phyloP scores from a whole-genome alignment of 2,113 vertebrate genomes.

The Halichoeres trimaculatus region DNA sequence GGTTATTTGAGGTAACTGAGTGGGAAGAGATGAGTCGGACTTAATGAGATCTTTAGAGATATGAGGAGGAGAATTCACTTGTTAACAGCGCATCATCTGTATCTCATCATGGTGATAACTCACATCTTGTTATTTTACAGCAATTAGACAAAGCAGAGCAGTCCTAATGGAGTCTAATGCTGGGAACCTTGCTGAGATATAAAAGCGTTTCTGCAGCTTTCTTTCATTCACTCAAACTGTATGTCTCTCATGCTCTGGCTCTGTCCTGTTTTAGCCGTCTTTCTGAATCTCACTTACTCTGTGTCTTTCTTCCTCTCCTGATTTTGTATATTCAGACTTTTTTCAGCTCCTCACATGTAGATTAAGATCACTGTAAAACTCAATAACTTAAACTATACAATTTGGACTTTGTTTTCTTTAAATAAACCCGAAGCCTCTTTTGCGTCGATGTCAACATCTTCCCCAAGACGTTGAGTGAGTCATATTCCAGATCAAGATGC shows the following conservation, averaged over 20 bases:
- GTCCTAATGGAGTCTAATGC: conserved; percentile 37
- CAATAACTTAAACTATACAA: neutral
- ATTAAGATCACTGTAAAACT: neutral
- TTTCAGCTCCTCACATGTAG: too few relatives aligned
- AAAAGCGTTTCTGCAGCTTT: neutral
- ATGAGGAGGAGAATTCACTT: conserved; percentile 40
- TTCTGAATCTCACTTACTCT: neutral
- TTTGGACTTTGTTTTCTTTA: neutral
- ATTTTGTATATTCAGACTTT: too few relatives aligned
- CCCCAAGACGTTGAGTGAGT: neutral
- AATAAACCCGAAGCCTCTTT: neutral
- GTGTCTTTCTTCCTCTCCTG: neutral
- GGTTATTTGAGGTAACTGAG: conserved; percentile 36
- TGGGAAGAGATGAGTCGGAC: conserved; percentile 31
- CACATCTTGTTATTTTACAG: conserved; percentile 52
- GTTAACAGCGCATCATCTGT: conserved; percentile 44
- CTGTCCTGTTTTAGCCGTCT: neutral
- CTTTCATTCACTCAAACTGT: neutral
- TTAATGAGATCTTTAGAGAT: conserved; percentile 67
- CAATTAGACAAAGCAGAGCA: conserved; percentile 54
- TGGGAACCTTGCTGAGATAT: conserved; percentile 10
- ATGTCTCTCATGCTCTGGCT: neutral
- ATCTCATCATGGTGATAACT: conserved; percentile 61
- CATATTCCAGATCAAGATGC: neutral
- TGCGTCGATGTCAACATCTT: neutral